These are phyloP conservation scores for Coryphaenoides rupestris DNA, from an alignment of 2,113 vertebrate genomes.

Conservation along the genomic window DNA sequence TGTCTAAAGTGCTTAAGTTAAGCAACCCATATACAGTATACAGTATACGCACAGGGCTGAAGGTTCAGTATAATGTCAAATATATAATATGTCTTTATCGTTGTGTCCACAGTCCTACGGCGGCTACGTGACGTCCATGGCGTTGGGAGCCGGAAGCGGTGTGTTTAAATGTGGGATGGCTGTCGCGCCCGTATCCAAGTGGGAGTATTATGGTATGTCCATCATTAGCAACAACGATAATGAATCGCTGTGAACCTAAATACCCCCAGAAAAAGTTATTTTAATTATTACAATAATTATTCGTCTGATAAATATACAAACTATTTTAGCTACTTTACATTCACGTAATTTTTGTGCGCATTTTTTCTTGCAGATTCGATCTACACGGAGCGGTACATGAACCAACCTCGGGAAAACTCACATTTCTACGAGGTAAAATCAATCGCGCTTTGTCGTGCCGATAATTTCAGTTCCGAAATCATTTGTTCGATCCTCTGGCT, in stretches of 20 bases:
- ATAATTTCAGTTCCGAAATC: too few relatives aligned
- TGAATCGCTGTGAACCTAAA: too few relatives aligned
- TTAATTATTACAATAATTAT: too few relatives aligned
- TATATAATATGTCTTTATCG: neutral
- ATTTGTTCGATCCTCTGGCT: neutral
- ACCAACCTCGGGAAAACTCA: conserved; percentile 77
- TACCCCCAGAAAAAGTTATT: too few relatives aligned
- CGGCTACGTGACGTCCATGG: conserved; percentile 97
- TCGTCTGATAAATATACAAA: too few relatives aligned
- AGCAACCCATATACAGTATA: neutral
- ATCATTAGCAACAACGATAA: conserved; percentile 14
- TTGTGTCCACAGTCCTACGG: conserved; percentile 88
- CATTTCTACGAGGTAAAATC: conserved; percentile 76
- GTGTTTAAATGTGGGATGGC: conserved; percentile 97
- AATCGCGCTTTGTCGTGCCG: neutral
- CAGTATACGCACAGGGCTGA: too few relatives aligned
- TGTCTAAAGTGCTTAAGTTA: neutral
- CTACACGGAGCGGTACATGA: conserved; percentile 95
- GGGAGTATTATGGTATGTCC: conserved; percentile 93
- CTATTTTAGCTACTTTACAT: neutral
- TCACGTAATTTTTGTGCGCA: neutral
- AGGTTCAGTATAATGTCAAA: neutral
- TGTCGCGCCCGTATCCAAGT: conserved; percentile 91
- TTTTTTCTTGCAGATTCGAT: conserved; percentile 61
- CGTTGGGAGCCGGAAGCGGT: conserved; percentile 85